Evolutionary conservation across 2,888 invertebrate species (phyloP), one percentile per base, ranked within the genome.

Genomic region (Isotomurus palustris): DNA sequence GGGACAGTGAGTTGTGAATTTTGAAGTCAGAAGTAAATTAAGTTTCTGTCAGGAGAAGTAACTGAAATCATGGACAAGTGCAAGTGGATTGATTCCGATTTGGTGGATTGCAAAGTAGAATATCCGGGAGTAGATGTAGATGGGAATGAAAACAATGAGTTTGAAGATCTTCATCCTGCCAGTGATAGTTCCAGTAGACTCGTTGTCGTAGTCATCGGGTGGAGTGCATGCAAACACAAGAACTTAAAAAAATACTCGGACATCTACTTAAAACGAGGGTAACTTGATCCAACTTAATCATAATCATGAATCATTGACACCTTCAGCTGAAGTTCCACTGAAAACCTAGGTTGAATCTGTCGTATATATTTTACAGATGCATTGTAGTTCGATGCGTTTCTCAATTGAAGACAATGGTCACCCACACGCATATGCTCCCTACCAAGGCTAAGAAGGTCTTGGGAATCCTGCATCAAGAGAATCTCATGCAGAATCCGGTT

Each of bases 211-310:
- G 76, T 88, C 62, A 79, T 88, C 61, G 88, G 88, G 32, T 88
- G 88, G 88, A 86, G 86, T 49, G 88, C 88, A 36, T 86, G 87
- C 73, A 81, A 84, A 74, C 87, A 88, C 75, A 83, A 84, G 72
- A 84, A 88, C 74, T 75, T 88, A 52, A 82, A 84, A 69, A 88
- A 88, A 73, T 88, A 88, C 76, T 85, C 87, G 44, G 82, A 84
- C 70, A 84, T 87, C 59, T 88, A 88, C 73, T 84, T 87, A 72
- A 82, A 86, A 58, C 80, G 82, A 71, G 86, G 87, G 87, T 6
- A 14, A 17, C 24, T 5, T 12, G 28, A 17, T 10, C 24, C 22
- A 27, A 47, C 24, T 50, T 50, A 21, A 5, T 27, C 12, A 27
- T 27, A 14, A 21, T 6, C 14, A 25, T 10, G 5, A 27, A 25